Evolutionary conservation across 1,140 invertebrate species (phyloP), one percentile per base, ranked within the genome.

Genomic region (Bombyx mandarina): DNA sequence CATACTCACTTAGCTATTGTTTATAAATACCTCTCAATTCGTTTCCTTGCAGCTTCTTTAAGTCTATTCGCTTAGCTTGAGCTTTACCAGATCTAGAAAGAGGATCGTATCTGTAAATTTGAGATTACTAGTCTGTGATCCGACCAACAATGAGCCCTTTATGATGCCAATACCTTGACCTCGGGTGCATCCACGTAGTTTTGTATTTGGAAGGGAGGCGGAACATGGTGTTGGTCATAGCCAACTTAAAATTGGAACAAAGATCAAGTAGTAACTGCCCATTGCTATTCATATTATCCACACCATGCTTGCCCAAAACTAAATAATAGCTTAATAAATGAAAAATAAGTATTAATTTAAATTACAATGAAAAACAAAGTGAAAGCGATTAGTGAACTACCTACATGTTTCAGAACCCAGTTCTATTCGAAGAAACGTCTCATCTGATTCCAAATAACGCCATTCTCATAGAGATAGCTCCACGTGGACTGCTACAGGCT

Each of bases 391-490:
- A 8, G 56, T 63, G 5, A 56, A 78, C 73, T 91, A 75, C 59
- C 91, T 94, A 8, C 95, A 97, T 1, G 77, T 96, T 1, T 97
- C 12, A 18, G 12, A 18, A 18, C 12, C 12, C 12, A 18, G 12
- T 18, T 18, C 12, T 18, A 18, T 18, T 97, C 68, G 93, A 96
- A 67, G 94, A 96, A 80, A 93, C 92, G 1, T 80, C 93, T 1
- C 81, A 88, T n/a, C 84, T 93, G 53, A 90, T 98, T 3, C 95
- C 95, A 0, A 18, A 18, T 18, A 18, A 18, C 12, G 12, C 12
- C 12, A 18, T 18, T 18, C 12, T 18, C 12, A 18, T 83, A 88
- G 45, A 91, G 96, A 80, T 92, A 26, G 94, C 94, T 3, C 95
- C 96, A 0, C 95, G 97, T 69, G 92, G 93, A 8, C 88, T 97